Conservation (phyloP, 2,797 vertebrate genomes). For the Perodicticus potto region DNA sequence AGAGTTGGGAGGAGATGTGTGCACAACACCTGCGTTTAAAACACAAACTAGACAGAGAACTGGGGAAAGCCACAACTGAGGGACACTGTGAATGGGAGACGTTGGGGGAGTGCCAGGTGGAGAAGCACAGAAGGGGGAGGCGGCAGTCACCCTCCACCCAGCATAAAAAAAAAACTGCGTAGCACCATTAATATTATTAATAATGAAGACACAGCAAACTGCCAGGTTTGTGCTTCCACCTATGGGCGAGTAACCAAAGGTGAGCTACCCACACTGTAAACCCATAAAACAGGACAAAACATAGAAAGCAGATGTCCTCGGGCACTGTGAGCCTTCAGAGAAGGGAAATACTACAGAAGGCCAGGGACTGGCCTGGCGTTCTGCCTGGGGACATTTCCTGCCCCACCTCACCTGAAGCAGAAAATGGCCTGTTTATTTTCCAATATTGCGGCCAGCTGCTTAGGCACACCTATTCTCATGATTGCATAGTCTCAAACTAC, state of each 20-base stretch:
- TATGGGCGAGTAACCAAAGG: background rate
- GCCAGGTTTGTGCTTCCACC: background rate
- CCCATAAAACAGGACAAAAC: background rate
- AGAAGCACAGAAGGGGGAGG: no score
- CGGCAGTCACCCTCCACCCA: background rate
- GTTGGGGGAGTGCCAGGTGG: no score
- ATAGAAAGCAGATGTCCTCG: background rate
- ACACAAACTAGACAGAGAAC: background rate
- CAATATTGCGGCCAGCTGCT: background rate
- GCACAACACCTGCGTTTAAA: background rate
- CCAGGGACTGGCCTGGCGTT: background rate
- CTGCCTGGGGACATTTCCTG: background rate
- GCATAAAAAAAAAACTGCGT: background rate
- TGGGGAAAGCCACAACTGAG: background rate
- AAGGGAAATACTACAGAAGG: background rate
- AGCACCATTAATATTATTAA: background rate
- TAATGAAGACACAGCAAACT: background rate
- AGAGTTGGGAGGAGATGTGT: background rate
- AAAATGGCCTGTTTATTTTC: constrained; percentile 41
- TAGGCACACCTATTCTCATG: background rate
- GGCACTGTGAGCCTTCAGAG: background rate
- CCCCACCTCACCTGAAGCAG: constrained; percentile 19
- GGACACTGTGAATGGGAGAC: background rate
- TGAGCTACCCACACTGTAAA: rapidly evolving
- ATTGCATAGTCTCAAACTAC: background rate